phyloP scores from a whole-genome alignment of 2,113 vertebrate species.

The Neofelis nebulosa region DNA sequence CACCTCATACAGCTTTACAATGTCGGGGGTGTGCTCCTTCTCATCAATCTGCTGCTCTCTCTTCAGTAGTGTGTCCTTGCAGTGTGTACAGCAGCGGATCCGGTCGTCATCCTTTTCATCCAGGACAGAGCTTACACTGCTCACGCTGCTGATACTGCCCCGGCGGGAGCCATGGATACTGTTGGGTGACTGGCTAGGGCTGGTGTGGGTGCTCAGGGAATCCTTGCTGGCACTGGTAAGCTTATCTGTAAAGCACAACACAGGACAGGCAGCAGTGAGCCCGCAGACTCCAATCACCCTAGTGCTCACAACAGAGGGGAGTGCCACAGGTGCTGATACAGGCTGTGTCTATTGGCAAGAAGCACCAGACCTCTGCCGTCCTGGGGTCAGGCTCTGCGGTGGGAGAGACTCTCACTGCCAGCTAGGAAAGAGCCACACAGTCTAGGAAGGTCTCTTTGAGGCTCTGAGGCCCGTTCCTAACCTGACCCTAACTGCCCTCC shows the following conservation, averaged over 20 bases:
- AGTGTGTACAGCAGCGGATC: slow-evolving; percentile 96
- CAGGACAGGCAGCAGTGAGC: not conserved
- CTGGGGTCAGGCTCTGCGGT: not conserved
- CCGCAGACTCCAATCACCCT: not conserved
- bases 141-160: slow-evolving; percentile 94
- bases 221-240: slow-evolving; percentile 93
- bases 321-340: not conserved
- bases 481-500: not conserved
- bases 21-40: slow-evolving; percentile 90
- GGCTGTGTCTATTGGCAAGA: not conserved
- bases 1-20: slow-evolving; percentile 96
- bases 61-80: slow-evolving; percentile 93
- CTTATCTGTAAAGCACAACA: slow-evolving; percentile 87
- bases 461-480: not conserved
- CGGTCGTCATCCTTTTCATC: slow-evolving; percentile 97
- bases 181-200: slow-evolving; percentile 88
- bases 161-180: slow-evolving; percentile 90
- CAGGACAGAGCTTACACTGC: slow-evolving; percentile 94
- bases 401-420: not conserved
- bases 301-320: not conserved
- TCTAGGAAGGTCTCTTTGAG: not conserved
- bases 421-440: not conserved
- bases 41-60: slow-evolving; percentile 95
- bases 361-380: not conserved
- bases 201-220: slow-evolving; percentile 87